Evolutionary conservation across 2,797 vertebrate species (phyloP), one percentile per base, ranked within the genome.

Genomic region (Serranus cabrilla): DNA sequence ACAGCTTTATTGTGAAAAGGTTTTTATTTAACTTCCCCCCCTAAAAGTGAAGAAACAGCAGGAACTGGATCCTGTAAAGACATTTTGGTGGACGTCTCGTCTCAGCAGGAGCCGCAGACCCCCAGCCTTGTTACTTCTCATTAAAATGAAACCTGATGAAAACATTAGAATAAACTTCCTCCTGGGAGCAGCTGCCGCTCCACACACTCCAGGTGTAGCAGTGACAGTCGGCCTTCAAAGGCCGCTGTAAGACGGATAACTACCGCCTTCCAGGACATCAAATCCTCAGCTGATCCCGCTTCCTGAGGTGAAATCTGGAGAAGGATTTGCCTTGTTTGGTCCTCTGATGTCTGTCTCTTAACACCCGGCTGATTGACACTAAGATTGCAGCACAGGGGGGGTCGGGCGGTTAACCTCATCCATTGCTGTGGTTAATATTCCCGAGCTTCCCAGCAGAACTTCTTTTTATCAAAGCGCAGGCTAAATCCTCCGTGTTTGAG

Each of bases 251-350:
- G 81, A 83, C 77, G 40, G 79, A 87, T 90, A 93, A 93, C 82
- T 83, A 90, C 84, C 42, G 83, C 84, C 86, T 87, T 79, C 78
- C 54, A 76, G 56, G 85, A 89, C 77, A 63, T 90, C 74, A 92
- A 89, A 92, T 91, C 87, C 91, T 79, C 75, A 51, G 65, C 70
- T 91, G 85, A 92, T 91, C 88, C 87, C 66, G 66, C 91, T 90
- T 92, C 90, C 88, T 89, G 89, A 81, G 86, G 87, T 87, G 77
- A 87, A 93, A 91, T 88, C 80, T 90, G 71, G 67, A 74, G 73
- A 66, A 78, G 78, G 85, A 87, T 91, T 91, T 84, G 71, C 84
- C 71, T 81, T 87, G 76, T 92, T 92, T 89, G 89, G 86, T 81
- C 66, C 42, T 83, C 76, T 83, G 83, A 73, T 69, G 76, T 89